Base-by-base conservation (phyloP, 2,797 vertebrate genomes). In the Enteromius mattozi region DNA sequence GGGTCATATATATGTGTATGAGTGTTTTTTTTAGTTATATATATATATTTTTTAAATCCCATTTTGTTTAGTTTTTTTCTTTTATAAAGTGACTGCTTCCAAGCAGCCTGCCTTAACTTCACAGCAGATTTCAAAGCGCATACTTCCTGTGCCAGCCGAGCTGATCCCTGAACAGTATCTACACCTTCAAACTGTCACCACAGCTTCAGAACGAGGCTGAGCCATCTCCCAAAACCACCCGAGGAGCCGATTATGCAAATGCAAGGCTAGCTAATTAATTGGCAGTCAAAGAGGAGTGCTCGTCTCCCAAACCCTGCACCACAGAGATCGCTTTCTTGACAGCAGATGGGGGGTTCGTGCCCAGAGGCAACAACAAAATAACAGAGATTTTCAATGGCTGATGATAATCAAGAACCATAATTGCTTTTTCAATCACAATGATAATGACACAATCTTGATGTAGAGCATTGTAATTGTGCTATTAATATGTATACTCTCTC, bases 361-460 rank as follows among this genome's bases (percentile, higher is more conserved):
- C 90, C 87, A 86, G 78, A 63, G 89, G 88, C 91, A 84, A 89
- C 80, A 87, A 88, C 85, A 88, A 81, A 87, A 85, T 88, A 88
- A 91, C 88, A 89, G 82, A 87, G 82, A 89, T 89, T 87, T 88
- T 88, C 90, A 80, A 86, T 33, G 35, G 78, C 82, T 51, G 88
- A 91, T 89, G 92, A 93, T 92, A 94, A 94, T 94, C 91, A 94
- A 92, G 92, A 92, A 82, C 89, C 91, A 91, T 94, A 94, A 95
- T 95, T 93, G 93, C 92, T 94, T 94, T 93, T 94, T 92, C 93
- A 93, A 93, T 94, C 92, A 92, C 92, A 91, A 90, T 86, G 89
- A 93, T 94, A 94, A 95, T 93, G 93, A 94, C 91, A 90, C 92
- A 91, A 94, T 94, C 92, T 93, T 92, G 92, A 93, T 93, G 91